Evolutionary conservation across 2,113 vertebrate genomes (phyloP).

Genomic region (Pseudonaja textilis): DNA sequence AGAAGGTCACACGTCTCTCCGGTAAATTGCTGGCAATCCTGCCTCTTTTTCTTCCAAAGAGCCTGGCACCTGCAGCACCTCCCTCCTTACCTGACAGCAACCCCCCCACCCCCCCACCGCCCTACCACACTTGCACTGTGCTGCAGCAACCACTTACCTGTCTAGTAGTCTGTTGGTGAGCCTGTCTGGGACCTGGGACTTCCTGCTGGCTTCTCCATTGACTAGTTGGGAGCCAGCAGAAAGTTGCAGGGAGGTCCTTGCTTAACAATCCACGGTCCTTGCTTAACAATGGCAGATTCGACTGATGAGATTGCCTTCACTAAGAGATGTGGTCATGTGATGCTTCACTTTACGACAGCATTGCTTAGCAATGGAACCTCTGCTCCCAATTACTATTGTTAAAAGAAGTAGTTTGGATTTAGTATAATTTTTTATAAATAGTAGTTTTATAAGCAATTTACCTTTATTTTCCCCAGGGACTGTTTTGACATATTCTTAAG

Average conservation of each 20-base stretch:
- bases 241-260: neutral
- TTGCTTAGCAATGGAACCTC: neutral
- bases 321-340: neutral
- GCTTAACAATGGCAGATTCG: neutral
- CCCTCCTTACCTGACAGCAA: neutral
- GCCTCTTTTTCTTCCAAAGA: neutral
- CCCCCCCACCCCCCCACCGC: too few relatives aligned
- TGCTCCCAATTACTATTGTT: neutral
- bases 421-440: too few relatives aligned
- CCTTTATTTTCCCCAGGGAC: neutral
- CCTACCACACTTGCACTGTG: neutral
- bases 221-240: neutral
- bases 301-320: neutral
- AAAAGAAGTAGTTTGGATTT: neutral
- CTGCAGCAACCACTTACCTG: neutral
- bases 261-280: neutral
- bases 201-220: neutral
- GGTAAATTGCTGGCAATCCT: neutral
- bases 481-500: neutral
- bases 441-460: neutral
- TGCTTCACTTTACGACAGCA: neutral
- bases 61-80: neutral
- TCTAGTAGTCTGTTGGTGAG: neutral
- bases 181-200: neutral
- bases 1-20: neutral